Evolutionary conservation across 2,888 invertebrate genomes (phyloP).

Genomic region (Biston betularia): DNA sequence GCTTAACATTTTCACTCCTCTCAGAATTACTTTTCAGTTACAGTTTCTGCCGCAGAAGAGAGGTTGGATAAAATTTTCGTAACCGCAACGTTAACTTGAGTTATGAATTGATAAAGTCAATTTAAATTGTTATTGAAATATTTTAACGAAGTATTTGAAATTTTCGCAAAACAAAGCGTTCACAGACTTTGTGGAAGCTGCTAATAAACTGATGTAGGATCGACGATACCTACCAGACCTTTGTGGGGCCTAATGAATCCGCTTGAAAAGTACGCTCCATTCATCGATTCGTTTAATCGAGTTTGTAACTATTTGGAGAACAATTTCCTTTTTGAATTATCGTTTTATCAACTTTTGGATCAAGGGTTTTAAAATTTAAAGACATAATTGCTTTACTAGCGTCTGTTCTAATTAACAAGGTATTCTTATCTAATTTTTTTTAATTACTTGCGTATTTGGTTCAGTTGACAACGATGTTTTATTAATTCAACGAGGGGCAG

Average conservation of each 20-base stretch:
- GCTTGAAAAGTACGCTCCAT: slow-evolving; percentile 8
- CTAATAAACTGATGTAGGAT: slow-evolving; percentile 44
- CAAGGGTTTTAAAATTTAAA: background rate
- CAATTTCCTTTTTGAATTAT: slow-evolving; percentile 12
- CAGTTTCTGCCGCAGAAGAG: slow-evolving; percentile 58
- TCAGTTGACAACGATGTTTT: too few species aligned
- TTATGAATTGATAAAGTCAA: slow-evolving; percentile 56
- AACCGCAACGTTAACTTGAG: slow-evolving; percentile 51
- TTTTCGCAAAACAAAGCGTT: slow-evolving; percentile 42
- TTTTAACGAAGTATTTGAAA: slow-evolving; percentile 46
- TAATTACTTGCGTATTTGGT: too few species aligned
- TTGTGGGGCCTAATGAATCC: slow-evolving; percentile 34
- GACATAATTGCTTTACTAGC: too few species aligned
- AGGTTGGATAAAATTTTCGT: slow-evolving; percentile 50
- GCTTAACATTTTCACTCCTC: slow-evolving; percentile 61
- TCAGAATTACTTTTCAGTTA: slow-evolving; percentile 66
- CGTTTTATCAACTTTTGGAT: background rate
- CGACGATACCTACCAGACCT: slow-evolving; percentile 31
- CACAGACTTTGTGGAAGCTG: slow-evolving; percentile 39
- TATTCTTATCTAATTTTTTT: too few species aligned
- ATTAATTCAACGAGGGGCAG: too few species aligned
- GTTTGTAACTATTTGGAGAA: slow-evolving; percentile 17
- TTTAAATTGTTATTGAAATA: slow-evolving; percentile 51
- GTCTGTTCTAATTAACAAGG: too few species aligned
- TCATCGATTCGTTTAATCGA: slow-evolving; percentile 19